Evolutionary conservation across 2,888 invertebrate species (phyloP).

Genomic region (Formica aserva): DNA sequence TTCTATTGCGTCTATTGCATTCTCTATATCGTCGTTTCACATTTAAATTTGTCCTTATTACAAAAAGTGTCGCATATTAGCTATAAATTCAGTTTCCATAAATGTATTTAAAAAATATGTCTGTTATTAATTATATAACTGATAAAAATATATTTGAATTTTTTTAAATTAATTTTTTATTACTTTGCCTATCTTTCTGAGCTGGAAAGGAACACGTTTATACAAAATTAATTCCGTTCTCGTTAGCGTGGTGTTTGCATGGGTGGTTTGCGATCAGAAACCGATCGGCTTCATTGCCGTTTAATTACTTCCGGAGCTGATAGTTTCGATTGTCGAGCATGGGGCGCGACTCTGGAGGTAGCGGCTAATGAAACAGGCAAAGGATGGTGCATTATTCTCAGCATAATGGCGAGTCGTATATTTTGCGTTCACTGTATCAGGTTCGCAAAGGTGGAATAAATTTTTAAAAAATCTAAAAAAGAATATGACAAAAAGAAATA

Average conservation of each 20-base stretch:
- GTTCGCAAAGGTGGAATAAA: not conserved
- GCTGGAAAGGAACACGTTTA: constrained; percentile 16
- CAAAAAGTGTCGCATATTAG: not conserved
- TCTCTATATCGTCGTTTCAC: not conserved
- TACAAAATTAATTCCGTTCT: constrained; percentile 45
- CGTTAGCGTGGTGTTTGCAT: constrained; percentile 43
- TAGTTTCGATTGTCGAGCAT: constrained; percentile 50
- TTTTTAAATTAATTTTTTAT: constrained; percentile 8
- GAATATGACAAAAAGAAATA: not conserved
- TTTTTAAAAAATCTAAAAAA: not conserved
- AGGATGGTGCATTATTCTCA: constrained; percentile 31
- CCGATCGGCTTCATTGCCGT: constrained; percentile 59
- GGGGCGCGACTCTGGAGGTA: constrained; percentile 17
- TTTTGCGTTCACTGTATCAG: not conserved
- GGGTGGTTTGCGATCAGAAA: constrained; percentile 38
- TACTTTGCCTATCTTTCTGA: not conserved
- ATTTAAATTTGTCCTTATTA: not conserved
- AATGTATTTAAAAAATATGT: not conserved
- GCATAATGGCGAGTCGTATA: not conserved
- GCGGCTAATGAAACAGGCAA: constrained; percentile 41
- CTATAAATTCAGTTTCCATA: not conserved
- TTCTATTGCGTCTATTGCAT: not conserved
- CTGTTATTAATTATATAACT: not conserved
- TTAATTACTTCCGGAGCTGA: constrained; percentile 59
- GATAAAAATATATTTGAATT: not conserved